These are phyloP conservation scores for Eueremaeus valkanovi DNA, from an alignment of 2,888 invertebrate genomes.

Conservation along the genomic window DNA sequence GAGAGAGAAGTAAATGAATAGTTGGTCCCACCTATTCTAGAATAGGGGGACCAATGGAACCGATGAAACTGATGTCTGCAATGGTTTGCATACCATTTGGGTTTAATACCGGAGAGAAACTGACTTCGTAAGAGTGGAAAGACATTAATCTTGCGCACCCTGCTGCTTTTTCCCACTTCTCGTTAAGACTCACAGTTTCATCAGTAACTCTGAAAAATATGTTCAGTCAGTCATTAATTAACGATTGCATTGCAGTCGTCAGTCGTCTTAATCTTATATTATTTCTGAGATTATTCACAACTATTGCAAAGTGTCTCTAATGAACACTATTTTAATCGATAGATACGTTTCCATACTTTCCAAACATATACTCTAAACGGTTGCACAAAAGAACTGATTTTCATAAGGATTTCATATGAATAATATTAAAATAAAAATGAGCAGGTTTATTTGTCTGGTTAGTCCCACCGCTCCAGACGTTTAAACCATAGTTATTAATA, in stretches of 20 bases:
- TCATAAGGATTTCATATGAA: background rate
- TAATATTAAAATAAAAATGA: background rate
- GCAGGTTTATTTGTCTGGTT: too few relatives aligned
- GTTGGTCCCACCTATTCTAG: background rate
- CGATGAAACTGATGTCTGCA: background rate
- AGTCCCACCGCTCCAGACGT: too few relatives aligned
- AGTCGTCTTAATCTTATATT: too few relatives aligned
- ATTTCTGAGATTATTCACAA: too few relatives aligned
- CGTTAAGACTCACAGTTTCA: background rate
- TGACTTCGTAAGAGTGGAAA: background rate
- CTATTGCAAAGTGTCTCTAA: too few relatives aligned
- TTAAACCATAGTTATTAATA: too few relatives aligned
- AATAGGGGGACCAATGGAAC: background rate
- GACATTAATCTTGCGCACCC: slow-evolving; percentile 1
- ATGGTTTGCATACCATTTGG: background rate
- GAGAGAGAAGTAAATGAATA: background rate
- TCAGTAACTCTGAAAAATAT: background rate
- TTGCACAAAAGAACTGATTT: too few relatives aligned
- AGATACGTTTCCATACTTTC: too few relatives aligned
- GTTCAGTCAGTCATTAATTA: slow-evolving; percentile 11
- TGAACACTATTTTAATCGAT: too few relatives aligned
- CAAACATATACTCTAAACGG: too few relatives aligned
- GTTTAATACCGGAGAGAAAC: background rate
- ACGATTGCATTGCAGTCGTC: background rate
- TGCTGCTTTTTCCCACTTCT: slow-evolving; percentile 16